Evolutionary conservation across 2,113 vertebrate genomes (phyloP).

Genomic region (Montifringilla adamsi): DNA sequence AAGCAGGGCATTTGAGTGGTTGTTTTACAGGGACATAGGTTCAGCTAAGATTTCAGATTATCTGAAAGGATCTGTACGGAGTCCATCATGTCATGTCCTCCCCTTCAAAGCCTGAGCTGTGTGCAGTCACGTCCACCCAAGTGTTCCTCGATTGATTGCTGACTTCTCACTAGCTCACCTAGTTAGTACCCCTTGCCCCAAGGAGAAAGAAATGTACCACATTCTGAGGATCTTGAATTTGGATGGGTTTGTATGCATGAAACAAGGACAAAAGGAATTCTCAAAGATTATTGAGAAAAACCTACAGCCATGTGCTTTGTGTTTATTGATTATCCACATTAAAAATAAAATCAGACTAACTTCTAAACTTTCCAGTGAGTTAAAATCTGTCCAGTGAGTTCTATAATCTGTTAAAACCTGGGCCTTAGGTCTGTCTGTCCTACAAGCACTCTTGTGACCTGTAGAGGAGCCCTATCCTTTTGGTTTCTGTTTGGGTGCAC

Average conservation of each 20-base stretch:
- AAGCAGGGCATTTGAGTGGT: neutral
- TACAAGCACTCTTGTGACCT: neutral
- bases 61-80: neutral
- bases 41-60: neutral
- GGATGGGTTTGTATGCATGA: neutral
- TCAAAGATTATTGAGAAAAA: neutral
- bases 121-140: neutral
- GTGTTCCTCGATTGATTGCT: neutral
- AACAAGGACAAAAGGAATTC: neutral
- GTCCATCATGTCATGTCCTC: neutral
- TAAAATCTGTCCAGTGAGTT: neutral
- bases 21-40: neutral
- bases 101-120: neutral
- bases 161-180: neutral
- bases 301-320: neutral
- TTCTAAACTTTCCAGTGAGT: neutral
- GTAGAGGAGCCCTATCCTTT: neutral
- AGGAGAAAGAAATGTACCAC: neutral
- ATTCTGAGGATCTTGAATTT: neutral
- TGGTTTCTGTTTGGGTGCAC: neutral
- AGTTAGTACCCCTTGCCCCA: neutral
- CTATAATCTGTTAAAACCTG: neutral
- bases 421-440: neutral
- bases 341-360: neutral
- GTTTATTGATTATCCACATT: neutral